phyloP scores from a whole-genome alignment of 2,113 vertebrate species.

The Gallinago media region DNA sequence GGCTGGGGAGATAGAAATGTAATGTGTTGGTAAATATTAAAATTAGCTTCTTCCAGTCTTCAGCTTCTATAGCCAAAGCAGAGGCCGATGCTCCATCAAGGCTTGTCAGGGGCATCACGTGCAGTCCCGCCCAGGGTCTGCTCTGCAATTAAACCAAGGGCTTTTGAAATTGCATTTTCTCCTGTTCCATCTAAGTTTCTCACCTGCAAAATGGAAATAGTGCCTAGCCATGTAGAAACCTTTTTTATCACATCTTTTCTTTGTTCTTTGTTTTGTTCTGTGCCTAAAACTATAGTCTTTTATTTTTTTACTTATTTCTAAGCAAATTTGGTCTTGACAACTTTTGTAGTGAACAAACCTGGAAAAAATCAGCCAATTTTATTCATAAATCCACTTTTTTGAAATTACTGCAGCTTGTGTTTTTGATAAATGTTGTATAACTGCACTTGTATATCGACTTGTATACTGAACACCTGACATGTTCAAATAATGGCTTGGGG shows the following conservation, averaged over 20 bases:
- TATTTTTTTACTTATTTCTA: not conserved
- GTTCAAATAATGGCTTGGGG: not conserved
- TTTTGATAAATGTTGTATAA: not conserved
- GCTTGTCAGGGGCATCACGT: not conserved
- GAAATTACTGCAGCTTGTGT: not conserved
- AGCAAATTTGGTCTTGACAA: not conserved
- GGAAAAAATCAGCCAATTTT: not conserved
- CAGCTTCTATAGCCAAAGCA: accelerated
- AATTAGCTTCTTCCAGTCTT: not conserved
- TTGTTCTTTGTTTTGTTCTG: not conserved
- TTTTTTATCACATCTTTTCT: not conserved
- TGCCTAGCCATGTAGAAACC: not conserved
- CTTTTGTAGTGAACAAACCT: not conserved
- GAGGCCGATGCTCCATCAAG: not conserved
- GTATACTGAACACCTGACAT: not conserved
- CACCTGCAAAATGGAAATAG: not conserved
- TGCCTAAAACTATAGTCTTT: not conserved
- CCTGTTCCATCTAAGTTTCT: not conserved
- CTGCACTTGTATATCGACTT: not conserved
- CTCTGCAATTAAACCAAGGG: not conserved
- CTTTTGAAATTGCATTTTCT: not conserved
- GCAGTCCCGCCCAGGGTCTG: not conserved
- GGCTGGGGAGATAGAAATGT: not conserved
- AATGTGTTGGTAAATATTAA: not conserved
- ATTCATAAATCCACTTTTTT: not conserved